A percentile compares a stretch with the other conserved stretches of the same genome.
These are phyloP conservation scores for Eristalis arbustorum DNA, from an alignment of 2,888 invertebrate genomes.

Conservation along the genomic window DNA sequence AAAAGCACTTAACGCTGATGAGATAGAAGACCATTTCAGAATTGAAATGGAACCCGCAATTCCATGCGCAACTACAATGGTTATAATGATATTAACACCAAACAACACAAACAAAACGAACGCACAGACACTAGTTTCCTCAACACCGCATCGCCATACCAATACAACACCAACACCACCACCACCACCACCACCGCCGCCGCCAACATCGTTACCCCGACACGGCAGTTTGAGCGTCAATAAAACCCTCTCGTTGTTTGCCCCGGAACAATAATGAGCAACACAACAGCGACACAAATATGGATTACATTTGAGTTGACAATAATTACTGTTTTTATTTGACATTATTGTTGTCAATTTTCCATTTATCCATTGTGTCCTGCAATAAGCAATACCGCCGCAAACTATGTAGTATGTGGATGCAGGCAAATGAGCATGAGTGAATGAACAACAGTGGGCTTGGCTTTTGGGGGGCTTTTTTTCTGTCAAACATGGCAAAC, in stretches of 20 bases:
- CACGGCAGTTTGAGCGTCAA: slow-evolving; percentile 49
- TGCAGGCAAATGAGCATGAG: slow-evolving; percentile 14
- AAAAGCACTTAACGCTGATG: slow-evolving; percentile 68
- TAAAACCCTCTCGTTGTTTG: slow-evolving; percentile 61
- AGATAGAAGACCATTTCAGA: slow-evolving; percentile 57
- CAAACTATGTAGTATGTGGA: neutral
- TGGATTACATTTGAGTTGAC: slow-evolving; percentile 68
- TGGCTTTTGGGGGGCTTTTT: slow-evolving; percentile 47
- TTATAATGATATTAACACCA: slow-evolving; percentile 69
- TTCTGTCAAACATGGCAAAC: slow-evolving; percentile 11
- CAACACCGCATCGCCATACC: neutral
- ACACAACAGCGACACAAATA: slow-evolving; percentile 65
- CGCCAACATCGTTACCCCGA: slow-evolving; percentile 12
- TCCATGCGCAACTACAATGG: slow-evolving; percentile 69
- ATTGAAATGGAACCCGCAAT: slow-evolving; percentile 61
- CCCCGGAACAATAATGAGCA: slow-evolving; percentile 65
- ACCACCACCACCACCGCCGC: slow-evolving; percentile 5
- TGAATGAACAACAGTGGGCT: slow-evolving; percentile 49
- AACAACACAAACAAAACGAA: slow-evolving; percentile 64
- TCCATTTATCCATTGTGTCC: slow-evolving; percentile 57
- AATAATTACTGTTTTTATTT: slow-evolving; percentile 71
- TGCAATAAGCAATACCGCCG: slow-evolving; percentile 41
- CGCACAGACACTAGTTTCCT: slow-evolving; percentile 16
- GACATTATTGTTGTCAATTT: slow-evolving; percentile 71
- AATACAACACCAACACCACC: neutral